Evolutionary conservation across 2,113 vertebrate species (phyloP), one percentile per base, ranked within the genome.

Genomic region (Halcyon malimbica): DNA sequence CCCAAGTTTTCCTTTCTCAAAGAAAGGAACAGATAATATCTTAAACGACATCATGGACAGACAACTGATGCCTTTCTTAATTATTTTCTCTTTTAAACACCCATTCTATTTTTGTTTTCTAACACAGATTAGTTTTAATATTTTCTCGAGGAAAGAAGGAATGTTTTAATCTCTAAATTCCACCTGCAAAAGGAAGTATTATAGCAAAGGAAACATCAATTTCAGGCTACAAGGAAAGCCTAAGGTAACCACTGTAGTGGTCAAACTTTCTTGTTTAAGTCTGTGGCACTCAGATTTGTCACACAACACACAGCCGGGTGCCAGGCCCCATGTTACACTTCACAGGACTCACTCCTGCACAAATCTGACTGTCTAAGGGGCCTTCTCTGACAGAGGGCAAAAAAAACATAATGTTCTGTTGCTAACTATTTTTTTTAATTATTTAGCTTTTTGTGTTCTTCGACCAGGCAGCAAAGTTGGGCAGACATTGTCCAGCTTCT

Each of bases 281-380:
- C 12, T 18, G 18, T 35, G 31, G 16, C 15, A 8, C 46, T 57
- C 21, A 13, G 33, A 31, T 5, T 4, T 8, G 7, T 10, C 17
- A 24, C 4, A 4, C 3, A 53, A 59, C 18, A 21, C 15, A 67
- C 33, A 87, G 29, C 11, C 25, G 1, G 0, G 29, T 7, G n/a
- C 37, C 62, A 63, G 26, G 39, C 56, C 53, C 46, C 11, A 16
- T 8, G 20, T 19, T 31, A 3, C 13, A 51, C n/a, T 71, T 21
- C 25, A 78, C 67, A 56, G 6, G 8, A 48, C 24, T 78, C 60
- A 82, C 12, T 7, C 48, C 74, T 70, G 41, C 41, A 20, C 42
- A 60, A 14, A 23, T 39, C 35, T 14, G 25, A 33, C 20, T 46
- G 19, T 29, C 31, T 33, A 51, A 73, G 31, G 10, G 13, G 33